Evolutionary conservation across 2,888 invertebrate species (phyloP), one percentile per base, ranked within the genome.

Genomic region (Ischnus inquisitorius): DNA sequence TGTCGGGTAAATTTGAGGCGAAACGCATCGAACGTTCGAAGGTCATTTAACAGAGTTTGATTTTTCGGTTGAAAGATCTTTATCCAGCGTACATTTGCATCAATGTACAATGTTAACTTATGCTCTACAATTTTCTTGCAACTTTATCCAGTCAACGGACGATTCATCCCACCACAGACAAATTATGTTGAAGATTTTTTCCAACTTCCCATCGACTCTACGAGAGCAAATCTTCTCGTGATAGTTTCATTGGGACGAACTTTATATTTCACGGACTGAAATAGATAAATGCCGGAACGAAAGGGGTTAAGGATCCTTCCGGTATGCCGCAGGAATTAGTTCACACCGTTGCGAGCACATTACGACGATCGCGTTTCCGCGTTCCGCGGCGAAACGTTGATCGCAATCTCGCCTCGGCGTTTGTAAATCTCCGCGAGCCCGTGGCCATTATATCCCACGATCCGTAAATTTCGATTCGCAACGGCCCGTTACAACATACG

Each of bases 391-490:
- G 82, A 72, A 82, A 77, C 65, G 65, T 72, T 62, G 83, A 76
- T 76, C 69, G 54, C 71, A 76, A 79, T 79, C 79, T 65, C 65
- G 54, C 48, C 48, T 19, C 74, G 62, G 62, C 57, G 69, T 64
- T 79, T 75, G 71, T 48, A 64, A 64, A 57, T 48, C 60, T 60
- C 28, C 28, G 12, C 28, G 19, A 43, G 46, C n/a, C 67, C 60
- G 51, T 64, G 22, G 71, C 72, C 60, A 80, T 77, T 83, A 72
- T 64, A 48, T 48, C 25, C 51, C 65, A 10, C 71, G 69, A 79
- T 79, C 41, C 79, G 57, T 83, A 75, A 79, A 79, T 83, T 75
- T 75, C 54, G 65, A 79, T 83, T 79, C 57, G 69, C 68, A 54
- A 43, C 69, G 62, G 19, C 46, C 34, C 41, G 51, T 39, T 71